Conservation (phyloP, 2,797 vertebrate species). For the Sciurus carolinensis region DNA sequence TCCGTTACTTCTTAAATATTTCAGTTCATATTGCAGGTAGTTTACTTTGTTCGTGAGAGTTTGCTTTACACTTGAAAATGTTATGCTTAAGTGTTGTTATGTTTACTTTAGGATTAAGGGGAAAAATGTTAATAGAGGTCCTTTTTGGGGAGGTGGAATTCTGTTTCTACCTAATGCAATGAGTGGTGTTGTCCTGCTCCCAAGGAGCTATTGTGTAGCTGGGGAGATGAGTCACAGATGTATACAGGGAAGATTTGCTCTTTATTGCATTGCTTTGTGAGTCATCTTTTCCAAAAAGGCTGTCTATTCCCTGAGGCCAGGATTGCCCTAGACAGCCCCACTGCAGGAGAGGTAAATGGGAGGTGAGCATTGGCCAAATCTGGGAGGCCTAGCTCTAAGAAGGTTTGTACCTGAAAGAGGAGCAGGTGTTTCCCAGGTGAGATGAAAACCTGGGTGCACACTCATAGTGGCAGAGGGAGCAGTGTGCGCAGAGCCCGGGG, state of each 20-base stretch:
- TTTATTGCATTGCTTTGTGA: conserved; percentile 16
- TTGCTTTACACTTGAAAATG: conserved; percentile 52
- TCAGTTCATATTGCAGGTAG: background rate
- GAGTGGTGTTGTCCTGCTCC: background rate
- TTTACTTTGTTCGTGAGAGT: conserved; percentile 55
- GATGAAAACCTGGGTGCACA: background rate
- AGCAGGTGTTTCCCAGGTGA: background rate
- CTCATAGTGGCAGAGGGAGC: background rate
- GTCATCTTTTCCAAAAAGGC: background rate
- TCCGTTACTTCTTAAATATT: background rate
- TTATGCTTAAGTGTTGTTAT: conserved; percentile 24
- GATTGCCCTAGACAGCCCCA: background rate
- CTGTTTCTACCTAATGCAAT: background rate
- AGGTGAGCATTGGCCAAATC: background rate
- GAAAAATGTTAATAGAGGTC: background rate
- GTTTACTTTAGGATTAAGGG: background rate
- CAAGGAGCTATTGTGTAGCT: background rate
- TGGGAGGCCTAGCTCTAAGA: background rate
- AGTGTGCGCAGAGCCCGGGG: background rate
- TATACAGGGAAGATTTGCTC: background rate
- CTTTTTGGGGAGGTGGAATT: background rate
- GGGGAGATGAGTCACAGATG: conserved; percentile 40
- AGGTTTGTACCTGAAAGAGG: background rate
- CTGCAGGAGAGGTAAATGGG: background rate
- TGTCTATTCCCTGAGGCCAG: background rate